These are phyloP conservation scores for Pipra filicauda DNA, from an alignment of 2,113 vertebrate species.

Conservation along the genomic window DNA sequence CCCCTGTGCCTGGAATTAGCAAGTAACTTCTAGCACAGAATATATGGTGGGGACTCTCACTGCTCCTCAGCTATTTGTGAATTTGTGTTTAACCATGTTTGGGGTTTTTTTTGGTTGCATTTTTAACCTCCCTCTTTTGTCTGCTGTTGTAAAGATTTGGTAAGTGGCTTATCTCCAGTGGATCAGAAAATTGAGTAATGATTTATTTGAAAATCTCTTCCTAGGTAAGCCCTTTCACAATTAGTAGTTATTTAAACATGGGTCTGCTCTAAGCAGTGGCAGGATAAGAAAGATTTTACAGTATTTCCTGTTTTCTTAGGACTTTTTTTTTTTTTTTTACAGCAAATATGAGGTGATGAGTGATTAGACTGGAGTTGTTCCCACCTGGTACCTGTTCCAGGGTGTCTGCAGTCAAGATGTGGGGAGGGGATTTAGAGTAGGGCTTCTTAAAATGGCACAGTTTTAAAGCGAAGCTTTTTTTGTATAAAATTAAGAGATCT, in stretches of 20 bases:
- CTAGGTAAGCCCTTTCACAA: neutral
- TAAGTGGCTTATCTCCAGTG: constrained; percentile 2
- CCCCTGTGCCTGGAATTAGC: constrained; percentile 1
- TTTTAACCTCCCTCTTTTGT: neutral
- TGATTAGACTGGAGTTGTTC: neutral
- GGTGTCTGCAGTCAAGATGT: neutral
- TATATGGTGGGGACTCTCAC: neutral
- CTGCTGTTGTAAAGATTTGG: neutral
- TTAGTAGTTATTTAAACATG: neutral
- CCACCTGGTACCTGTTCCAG: neutral
- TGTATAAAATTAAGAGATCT: neutral
- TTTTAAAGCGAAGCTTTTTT: neutral
- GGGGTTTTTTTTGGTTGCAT: neutral
- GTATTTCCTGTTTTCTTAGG: neutral
- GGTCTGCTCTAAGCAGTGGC: neutral
- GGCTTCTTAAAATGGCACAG: neutral
- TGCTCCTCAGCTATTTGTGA: neutral
- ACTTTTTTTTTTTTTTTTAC: neutral
- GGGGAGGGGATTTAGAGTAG: neutral
- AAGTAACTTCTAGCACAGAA: neutral
- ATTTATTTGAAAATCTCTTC: constrained; percentile 4
- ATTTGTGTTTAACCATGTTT: neutral
- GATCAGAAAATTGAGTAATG: neutral
- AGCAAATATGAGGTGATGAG: neutral
- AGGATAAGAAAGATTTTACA: neutral